phyloP scores from a whole-genome alignment of 2,113 vertebrate genomes.

The Aegithalos caudatus region DNA sequence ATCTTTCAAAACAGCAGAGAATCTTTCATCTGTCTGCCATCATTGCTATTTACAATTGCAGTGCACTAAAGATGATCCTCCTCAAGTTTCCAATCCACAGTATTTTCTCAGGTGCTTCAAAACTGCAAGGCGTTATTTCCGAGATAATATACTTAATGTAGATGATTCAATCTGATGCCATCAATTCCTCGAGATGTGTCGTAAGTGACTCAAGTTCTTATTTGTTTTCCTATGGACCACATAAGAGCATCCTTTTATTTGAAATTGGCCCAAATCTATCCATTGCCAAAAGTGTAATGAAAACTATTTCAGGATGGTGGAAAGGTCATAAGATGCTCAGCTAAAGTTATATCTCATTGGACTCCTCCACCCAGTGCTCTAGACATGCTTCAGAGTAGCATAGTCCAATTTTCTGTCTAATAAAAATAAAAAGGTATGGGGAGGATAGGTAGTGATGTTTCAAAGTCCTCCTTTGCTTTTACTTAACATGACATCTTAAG shows the following conservation, averaged over 20 bases:
- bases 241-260: not conserved
- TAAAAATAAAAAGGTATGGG: not conserved
- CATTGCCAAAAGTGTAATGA: conserved; percentile 16
- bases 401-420: not conserved
- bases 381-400: not conserved
- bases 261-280: conserved; percentile 14
- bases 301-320: not conserved
- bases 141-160: conserved; percentile 61
- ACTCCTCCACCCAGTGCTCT: not conserved
- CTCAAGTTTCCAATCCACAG: conserved; percentile 60
- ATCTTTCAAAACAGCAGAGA: conserved; percentile 51
- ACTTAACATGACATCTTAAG: not conserved
- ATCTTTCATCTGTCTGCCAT: conserved; percentile 66
- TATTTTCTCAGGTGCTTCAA: conserved; percentile 63
- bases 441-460: not conserved
- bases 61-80: conserved; percentile 63
- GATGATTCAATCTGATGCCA: conserved; percentile 62
- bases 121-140: conserved; percentile 65
- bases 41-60: conserved; percentile 62
- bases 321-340: not conserved
- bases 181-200: conserved; percentile 54
- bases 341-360: not conserved
- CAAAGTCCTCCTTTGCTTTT: not conserved
- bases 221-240: not conserved
- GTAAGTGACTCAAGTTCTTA: not conserved